Base-by-base conservation (phyloP, 1,140 invertebrate genomes). In the Idris sp. region DNA sequence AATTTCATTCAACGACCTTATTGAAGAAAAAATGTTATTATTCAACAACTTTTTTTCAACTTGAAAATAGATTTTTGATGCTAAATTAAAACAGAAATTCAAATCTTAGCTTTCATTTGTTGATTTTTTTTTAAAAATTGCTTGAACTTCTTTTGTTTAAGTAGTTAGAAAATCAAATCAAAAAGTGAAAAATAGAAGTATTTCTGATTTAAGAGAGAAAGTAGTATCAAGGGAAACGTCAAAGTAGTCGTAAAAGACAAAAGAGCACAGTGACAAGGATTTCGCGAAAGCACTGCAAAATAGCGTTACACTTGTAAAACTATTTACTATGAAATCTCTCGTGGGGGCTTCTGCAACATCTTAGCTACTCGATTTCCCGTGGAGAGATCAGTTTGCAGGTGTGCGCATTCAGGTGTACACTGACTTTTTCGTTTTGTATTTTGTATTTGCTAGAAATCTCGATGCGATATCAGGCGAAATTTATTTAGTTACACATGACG, bases 401-500 rank as follows among this genome's bases (percentile, higher is more conserved):
- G 35, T 31, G 22, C 0, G 36, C 14, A 11, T 53, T 48, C n/a
- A 33, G 9, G 6, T 31, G 5, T 44, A 14, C 15, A 40, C 4
- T n/a, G n/a, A 9, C 43, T 11, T 9, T 13, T 41, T 56, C 13
- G 0, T 35, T 18, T 10, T 6, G 38, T 1, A 16, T 19, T 19
- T 13, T 15, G 13, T 25, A 56, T 67, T 67, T 49, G 14, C n/a
- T 10, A n/a, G 4, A 54, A 67, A 56, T 48, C 22, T 48, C 43
- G 10, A 40, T 48, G 48, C 26, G 19, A 64, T 36, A 44, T 31
- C 49, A 11, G 26, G 33, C 41, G 18, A 48, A 38, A 19, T 31
- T 22, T 67, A 58, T 68, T 68, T 49, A 51, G 51, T 36, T 58
- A 68, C 53, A 58, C 64, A 14, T 68, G 43, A 68, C 53, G 53